Evolutionary conservation across 2,113 vertebrate genomes (phyloP).

Genomic region (Dicentrarchus labrax): DNA sequence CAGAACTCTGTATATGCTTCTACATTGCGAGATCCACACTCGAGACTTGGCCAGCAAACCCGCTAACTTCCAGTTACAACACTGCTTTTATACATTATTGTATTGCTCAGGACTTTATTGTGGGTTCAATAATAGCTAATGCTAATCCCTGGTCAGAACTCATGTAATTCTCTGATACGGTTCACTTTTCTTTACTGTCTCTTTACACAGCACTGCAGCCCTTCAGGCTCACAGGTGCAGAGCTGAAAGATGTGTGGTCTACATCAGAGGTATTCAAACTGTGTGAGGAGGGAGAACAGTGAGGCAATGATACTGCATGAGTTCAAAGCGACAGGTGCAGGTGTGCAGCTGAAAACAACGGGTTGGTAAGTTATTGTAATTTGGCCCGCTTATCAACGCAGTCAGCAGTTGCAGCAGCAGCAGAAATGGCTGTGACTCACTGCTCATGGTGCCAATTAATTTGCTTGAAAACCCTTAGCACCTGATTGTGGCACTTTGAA

Average conservation of each 20-base stretch:
- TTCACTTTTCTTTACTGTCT: neutral
- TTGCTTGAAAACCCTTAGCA: neutral
- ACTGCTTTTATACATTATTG: no score
- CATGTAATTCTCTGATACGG: no score
- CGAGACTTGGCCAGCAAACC: no score
- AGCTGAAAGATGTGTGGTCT: neutral
- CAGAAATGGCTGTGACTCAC: neutral
- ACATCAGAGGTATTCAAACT: neutral
- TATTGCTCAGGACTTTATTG: no score
- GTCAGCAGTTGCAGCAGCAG: neutral
- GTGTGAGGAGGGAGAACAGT: neutral
- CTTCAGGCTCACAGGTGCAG: neutral
- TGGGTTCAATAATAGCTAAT: no score
- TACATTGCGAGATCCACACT: no score
- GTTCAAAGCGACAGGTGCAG: conserved; percentile 1
- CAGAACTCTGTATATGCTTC: no score
- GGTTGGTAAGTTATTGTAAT: no score
- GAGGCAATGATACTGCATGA: neutral
- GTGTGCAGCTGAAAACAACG: neutral
- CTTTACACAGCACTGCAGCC: neutral
- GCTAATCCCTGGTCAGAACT: no score
- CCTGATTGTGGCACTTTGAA: neutral
- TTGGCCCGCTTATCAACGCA: no score
- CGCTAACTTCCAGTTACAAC: no score
- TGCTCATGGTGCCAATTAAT: neutral